Base-by-base conservation (phyloP, 2,113 vertebrate genomes). In the Rafetus swinhoei region DNA sequence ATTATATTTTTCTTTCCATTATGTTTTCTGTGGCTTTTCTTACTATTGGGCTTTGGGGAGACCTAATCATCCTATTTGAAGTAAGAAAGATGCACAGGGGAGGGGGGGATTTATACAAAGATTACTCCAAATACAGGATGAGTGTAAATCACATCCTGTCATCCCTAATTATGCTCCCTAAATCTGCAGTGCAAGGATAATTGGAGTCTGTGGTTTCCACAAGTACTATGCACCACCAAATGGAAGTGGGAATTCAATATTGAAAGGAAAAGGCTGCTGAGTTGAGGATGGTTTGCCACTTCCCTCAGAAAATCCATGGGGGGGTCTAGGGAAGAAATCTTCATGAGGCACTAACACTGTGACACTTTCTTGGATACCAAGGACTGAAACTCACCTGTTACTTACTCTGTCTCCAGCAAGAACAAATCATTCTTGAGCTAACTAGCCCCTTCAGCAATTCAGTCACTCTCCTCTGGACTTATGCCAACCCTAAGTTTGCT, bases 1-100 rank as follows among this genome's bases (percentile, higher is more conserved):
- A 39, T 19, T 90, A 5, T 83, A 24, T 86, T 87, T 93, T 92
- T 86, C 7, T 90, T 94, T 94, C 53, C 62, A 60, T 94, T 92
- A 83, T 84, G 82, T 90, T 90, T 32, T 88, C 87, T 86, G 79
- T 81, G 81, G 92, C 88, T 89, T 90, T 83, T 87, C 39, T 69
- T 90, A 88, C 92, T 86, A 92, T 84, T 88, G 21, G 90, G 19
- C 86, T 91, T 76, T 57, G 25, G 62, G 53, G 32, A 32, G 45
- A 45, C 45, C 45, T 45, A 45, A 45, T 45, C 45, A 45, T 45
- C 76, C 50, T 35, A 35, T 91, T 94, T 95, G 93, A 91, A 90
- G 57, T 83, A 16, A 54, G 81, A 86, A 54, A 62, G 56, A 4
- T 1, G 7, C 21, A 7, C n/a, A 81, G 29, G 24, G 53, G 79